A percentile compares a stretch with the other conserved stretches of the same genome.
phyloP scores from a whole-genome alignment of 2,888 invertebrate species.

The Hypselothyrea guttata region DNA sequence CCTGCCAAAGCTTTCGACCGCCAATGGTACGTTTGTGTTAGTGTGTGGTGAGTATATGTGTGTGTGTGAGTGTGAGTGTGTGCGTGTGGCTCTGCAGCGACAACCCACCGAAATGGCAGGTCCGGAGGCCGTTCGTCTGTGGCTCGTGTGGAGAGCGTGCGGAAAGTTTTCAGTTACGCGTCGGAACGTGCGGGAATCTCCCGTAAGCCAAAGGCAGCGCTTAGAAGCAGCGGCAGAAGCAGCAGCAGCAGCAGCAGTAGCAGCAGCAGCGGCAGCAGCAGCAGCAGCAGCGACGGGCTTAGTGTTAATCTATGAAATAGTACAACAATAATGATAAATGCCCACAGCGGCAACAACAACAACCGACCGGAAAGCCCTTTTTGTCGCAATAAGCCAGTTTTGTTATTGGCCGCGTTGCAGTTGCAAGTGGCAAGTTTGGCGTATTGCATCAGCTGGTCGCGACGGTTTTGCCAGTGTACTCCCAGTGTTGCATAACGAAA shows the following conservation, averaged over 20 bases:
- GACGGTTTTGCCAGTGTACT: slow-evolving; percentile 36
- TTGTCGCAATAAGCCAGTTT: slow-evolving; percentile 43
- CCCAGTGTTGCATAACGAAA: slow-evolving; percentile 17
- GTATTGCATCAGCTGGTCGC: slow-evolving; percentile 42
- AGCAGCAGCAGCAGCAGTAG: slow-evolving; percentile 20
- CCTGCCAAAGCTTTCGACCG: slow-evolving; percentile 31
- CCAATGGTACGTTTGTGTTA: slow-evolving; percentile 2
- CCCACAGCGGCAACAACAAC: slow-evolving; percentile 32
- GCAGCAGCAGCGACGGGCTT: slow-evolving; percentile 59
- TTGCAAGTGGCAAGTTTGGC: slow-evolving; percentile 44
- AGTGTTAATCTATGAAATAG: slow-evolving; percentile 46
- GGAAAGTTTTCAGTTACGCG: slow-evolving; percentile 76
- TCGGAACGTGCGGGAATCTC: slow-evolving; percentile 74
- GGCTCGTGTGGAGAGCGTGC: slow-evolving; percentile 76
- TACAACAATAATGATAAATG: slow-evolving; percentile 27
- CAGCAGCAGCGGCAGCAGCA: slow-evolving; percentile 24
- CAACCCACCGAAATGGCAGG: slow-evolving; percentile 59
- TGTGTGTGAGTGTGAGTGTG: slow-evolving; percentile 8
- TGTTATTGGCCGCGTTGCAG: slow-evolving; percentile 40
- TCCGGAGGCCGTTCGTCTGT: slow-evolving; percentile 61
- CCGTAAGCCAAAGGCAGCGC: slow-evolving; percentile 19
- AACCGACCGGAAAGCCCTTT: slow-evolving; percentile 53
- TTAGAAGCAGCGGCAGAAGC: slow-evolving; percentile 23
- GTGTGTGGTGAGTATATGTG: slow-evolving; percentile 7
- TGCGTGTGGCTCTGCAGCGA: slow-evolving; percentile 32